These are phyloP conservation scores for Euleptes europaea DNA, from an alignment of 2,113 vertebrate species.

Conservation along the genomic window DNA sequence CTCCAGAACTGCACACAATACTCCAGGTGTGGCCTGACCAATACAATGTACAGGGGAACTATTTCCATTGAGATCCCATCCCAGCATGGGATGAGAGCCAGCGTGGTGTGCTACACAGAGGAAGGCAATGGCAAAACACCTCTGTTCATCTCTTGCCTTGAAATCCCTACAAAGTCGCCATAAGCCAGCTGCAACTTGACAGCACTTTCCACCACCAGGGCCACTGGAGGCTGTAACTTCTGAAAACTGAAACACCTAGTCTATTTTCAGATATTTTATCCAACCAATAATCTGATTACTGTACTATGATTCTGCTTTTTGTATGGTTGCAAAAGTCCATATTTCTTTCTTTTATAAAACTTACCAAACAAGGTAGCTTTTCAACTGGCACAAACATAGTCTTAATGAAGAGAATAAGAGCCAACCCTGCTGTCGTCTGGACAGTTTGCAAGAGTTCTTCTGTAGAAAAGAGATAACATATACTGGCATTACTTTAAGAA, in stretches of 20 bases:
- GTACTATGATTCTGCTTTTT: background rate
- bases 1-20: too few species aligned
- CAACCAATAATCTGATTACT: background rate
- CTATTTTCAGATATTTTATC: background rate
- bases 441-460: slow-evolving; percentile 88
- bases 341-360: slow-evolving; percentile 46
- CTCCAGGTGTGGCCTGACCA: too few species aligned
- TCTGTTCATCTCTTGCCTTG: too few species aligned
- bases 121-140: too few species aligned
- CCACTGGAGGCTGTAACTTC: background rate
- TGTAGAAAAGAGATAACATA: slow-evolving; percentile 45
- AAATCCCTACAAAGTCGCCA: too few species aligned
- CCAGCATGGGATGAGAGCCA: too few species aligned
- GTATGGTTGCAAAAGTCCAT: background rate
- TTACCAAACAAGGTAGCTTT: slow-evolving; percentile 83
- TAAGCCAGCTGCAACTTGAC: background rate
- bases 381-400: slow-evolving; percentile 81
- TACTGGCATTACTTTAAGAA: background rate
- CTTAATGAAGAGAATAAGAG: slow-evolving; percentile 83
- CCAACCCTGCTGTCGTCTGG: slow-evolving; percentile 91
- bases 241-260: background rate
- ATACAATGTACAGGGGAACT: too few species aligned
- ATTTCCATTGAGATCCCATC: too few species aligned
- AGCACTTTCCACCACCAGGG: background rate
- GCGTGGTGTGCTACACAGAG: too few species aligned